These are phyloP conservation scores for Rhagophthalmus giganteus DNA, from an alignment of 2,888 invertebrate genomes.

Conservation along the genomic window DNA sequence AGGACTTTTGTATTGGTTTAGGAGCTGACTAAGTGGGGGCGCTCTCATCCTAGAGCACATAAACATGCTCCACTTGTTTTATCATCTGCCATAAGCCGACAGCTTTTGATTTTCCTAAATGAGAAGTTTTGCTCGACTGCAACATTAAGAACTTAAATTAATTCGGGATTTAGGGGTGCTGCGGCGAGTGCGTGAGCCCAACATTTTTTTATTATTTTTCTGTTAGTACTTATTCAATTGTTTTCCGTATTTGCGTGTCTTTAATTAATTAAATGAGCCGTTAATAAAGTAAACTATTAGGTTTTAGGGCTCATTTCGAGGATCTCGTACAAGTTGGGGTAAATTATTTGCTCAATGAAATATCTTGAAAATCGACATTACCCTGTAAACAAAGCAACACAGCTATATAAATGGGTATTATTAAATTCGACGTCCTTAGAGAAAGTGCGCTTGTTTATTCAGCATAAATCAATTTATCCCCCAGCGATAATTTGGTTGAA, in stretches of 20 bases:
- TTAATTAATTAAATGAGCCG: slow-evolving; percentile 15
- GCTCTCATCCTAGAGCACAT: slow-evolving; percentile 23
- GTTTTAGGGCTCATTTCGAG: slow-evolving; percentile 18
- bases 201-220: too few species aligned
- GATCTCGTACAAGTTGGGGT: slow-evolving; percentile 6
- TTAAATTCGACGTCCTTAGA: slow-evolving; percentile 28
- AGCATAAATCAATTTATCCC: slow-evolving; percentile 28
- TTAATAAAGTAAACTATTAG: slow-evolving; percentile 21
- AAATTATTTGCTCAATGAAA: slow-evolving; percentile 27
- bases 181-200: too few species aligned
- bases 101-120: slow-evolving; percentile 26
- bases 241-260: slow-evolving; percentile 1
- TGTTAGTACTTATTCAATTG: too few species aligned
- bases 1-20: slow-evolving; percentile 31
- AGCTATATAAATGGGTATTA: slow-evolving; percentile 23
- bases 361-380: slow-evolving; percentile 29
- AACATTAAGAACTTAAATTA: slow-evolving; percentile 18
- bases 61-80: slow-evolving; percentile 29
- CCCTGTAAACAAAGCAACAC: slow-evolving; percentile 27
- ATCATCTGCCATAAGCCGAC: slow-evolving; percentile 29
- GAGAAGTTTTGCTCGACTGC: slow-evolving; percentile 16
- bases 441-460: slow-evolving; percentile 25
- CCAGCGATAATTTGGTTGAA: slow-evolving; percentile 25
- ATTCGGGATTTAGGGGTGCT: slow-evolving; percentile 13
- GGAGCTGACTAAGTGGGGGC: slow-evolving; percentile 27